A percentile compares a stretch with the other conserved stretches of the same genome.
phyloP scores from a whole-genome alignment of 1,140 invertebrate species.

The Campodea augens region DNA sequence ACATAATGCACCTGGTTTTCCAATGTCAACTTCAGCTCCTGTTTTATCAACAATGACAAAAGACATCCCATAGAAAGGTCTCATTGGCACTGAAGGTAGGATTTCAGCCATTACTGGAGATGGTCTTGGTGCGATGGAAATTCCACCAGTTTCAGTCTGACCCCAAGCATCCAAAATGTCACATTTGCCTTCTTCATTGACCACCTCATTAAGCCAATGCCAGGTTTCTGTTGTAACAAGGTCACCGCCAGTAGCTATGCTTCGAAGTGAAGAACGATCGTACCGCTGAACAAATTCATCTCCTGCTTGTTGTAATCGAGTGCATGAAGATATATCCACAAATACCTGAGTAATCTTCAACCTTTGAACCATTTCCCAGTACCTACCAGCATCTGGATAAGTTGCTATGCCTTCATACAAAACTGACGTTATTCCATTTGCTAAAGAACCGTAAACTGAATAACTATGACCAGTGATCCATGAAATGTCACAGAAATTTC shows the following conservation, averaged over 20 bases:
- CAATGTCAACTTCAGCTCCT: constrained; percentile 18
- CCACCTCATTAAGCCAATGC: constrained; percentile 32
- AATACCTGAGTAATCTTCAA: constrained; percentile 33
- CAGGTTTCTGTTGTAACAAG: constrained; percentile 34
- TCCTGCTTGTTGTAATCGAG: constrained; percentile 26
- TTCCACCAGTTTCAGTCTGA: constrained; percentile 30
- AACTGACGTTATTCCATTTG: constrained; percentile 31
- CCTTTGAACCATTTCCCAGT: constrained; percentile 33
- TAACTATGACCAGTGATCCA: constrained; percentile 38
- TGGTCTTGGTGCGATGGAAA: constrained; percentile 13
- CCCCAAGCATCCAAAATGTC: constrained; percentile 45
- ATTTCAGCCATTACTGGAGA: constrained; percentile 10
- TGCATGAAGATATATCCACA: constrained; percentile 31
- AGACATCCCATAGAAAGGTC: constrained; percentile 14
- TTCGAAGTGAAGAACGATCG: constrained; percentile 27
- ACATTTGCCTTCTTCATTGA: constrained; percentile 29
- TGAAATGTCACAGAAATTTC: constrained; percentile 36
- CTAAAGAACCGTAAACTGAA: constrained; percentile 33
- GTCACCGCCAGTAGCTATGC: constrained; percentile 34
- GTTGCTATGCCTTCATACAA: constrained; percentile 34
- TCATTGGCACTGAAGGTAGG: constrained; percentile 13
- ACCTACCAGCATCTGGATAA: constrained; percentile 33
- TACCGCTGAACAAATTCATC: constrained; percentile 27
- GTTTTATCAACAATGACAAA: constrained; percentile 6
- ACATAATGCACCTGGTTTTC: too few species aligned